A percentile compares a stretch with the other conserved stretches of the same genome.
phyloP scores from a whole-genome alignment of 2,797 vertebrate species.

The Sebastes alutus region DNA sequence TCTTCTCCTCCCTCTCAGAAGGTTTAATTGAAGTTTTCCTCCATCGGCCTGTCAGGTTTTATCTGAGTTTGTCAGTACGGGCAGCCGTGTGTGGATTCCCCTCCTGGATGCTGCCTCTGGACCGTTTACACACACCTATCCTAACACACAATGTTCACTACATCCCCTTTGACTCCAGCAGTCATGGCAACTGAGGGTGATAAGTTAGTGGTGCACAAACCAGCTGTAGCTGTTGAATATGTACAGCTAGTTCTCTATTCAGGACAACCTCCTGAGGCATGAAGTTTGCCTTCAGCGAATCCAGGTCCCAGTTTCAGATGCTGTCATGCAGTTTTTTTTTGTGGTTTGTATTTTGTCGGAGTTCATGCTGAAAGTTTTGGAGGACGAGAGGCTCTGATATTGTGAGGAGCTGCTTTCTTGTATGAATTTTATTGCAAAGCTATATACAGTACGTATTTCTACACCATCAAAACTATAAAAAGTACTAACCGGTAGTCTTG shows the following conservation, averaged over 20 bases:
- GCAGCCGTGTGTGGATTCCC: slow-evolving; percentile 16
- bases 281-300: not conserved
- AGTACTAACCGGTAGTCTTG: not conserved
- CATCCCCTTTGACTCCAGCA: not conserved
- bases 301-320: not conserved
- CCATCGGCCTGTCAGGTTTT: slow-evolving; percentile 24
- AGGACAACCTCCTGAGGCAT: not conserved
- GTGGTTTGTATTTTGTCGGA: not conserved
- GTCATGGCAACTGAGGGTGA: not conserved
- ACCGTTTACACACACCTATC: slow-evolving; percentile 4
- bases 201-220: not conserved
- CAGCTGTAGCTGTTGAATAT: slow-evolving; percentile 3
- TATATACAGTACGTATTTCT: not conserved
- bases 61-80: slow-evolving; percentile 19
- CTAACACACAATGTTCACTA: not conserved
- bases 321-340: not conserved
- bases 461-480: not conserved
- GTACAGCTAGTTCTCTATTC: not conserved
- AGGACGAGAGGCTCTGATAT: not conserved
- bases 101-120: slow-evolving; percentile 12
- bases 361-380: not conserved
- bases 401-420: not conserved
- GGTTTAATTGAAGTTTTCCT: slow-evolving; percentile 28
- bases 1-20: not conserved
- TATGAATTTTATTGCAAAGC: not conserved